Conservation (phyloP, 2,113 vertebrate genomes). For the Pterocles gutturalis region DNA sequence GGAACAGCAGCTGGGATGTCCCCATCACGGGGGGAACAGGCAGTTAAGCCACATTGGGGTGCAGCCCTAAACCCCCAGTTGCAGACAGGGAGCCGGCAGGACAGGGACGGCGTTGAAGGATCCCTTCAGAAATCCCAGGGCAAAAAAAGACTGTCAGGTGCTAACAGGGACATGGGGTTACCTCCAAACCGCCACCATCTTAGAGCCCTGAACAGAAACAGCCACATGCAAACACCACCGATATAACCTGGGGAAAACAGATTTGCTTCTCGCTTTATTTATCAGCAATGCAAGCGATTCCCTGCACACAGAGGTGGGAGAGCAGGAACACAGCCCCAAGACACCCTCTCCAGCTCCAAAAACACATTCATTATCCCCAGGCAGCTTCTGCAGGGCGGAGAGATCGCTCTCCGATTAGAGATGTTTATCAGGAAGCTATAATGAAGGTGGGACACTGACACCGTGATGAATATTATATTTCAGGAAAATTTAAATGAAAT, state of each 20-base stretch:
- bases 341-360: not conserved
- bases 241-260: not conserved
- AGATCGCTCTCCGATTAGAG: slow-evolving; percentile 23
- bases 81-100: not conserved
- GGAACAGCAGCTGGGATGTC: not conserved
- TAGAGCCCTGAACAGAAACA: not conserved
- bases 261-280: not conserved
- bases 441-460: slow-evolving; percentile 62
- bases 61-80: not conserved
- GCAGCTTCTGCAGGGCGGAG: not conserved
- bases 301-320: not conserved
- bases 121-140: not conserved
- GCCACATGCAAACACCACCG: not conserved
- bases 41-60: fast-evolving
- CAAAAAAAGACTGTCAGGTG: not conserved
- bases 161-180: not conserved
- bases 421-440: slow-evolving; percentile 57
- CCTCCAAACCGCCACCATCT: fast-evolving
- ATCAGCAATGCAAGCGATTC: not conserved
- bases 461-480: slow-evolving; percentile 61
- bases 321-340: not conserved
- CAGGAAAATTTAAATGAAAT: slow-evolving; percentile 54
- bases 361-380: slow-evolving; percentile 22
- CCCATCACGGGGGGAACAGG: not conserved
- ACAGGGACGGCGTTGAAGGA: fast-evolving